Base-by-base conservation (phyloP, 2,113 vertebrate genomes). In the Chitala chitala region DNA sequence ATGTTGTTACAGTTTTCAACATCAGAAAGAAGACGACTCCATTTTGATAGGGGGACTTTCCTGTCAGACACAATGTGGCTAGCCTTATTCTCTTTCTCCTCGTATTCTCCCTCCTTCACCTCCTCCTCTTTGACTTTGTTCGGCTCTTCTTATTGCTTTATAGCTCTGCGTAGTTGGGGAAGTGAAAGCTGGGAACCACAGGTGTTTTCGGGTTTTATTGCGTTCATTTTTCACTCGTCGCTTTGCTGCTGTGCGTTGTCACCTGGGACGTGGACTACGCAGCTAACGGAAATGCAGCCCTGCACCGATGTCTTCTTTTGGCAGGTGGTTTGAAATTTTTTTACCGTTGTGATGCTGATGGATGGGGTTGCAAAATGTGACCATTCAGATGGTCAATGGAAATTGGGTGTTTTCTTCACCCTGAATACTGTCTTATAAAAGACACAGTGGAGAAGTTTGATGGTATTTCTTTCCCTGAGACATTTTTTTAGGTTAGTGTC, bases 201-300 rank as follows among this genome's bases (percentile, higher is more conserved):
- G 64, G 64, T 68, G 64, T 10, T 13, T 24, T 29, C n/a, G 40
- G 1, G n/a, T 68, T 68, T 68, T 48, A 68, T 68, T 48, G 64
- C 40, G n/a, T 46, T 38, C 38, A 48, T 68, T 68, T 68, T 24
- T 68, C 64, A 26, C 42, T 38, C 40, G n/a, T 13, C 24, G 5
- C 22, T 68, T 44, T 68, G 42, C 46, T 46, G 15, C 42, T 5
- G 9, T 38, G 26, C 24, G n/a, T 22, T 12, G 22, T 68, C 42
- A 46, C 42, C n/a, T 46, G 22, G 64, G 64, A n/a, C n/a, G n/a
- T n/a, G n/a, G n/a, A n/a, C n/a, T n/a, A n/a, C n/a, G n/a, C n/a
- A n/a, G n/a, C n/a, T n/a, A n/a, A n/a, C n/a, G n/a, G n/a, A n/a
- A n/a, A n/a, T n/a, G n/a, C n/a, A n/a, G n/a, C n/a, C n/a, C n/a